Evolutionary conservation across 2,113 vertebrate species (phyloP).

Genomic region (Stigmatopora nigra): DNA sequence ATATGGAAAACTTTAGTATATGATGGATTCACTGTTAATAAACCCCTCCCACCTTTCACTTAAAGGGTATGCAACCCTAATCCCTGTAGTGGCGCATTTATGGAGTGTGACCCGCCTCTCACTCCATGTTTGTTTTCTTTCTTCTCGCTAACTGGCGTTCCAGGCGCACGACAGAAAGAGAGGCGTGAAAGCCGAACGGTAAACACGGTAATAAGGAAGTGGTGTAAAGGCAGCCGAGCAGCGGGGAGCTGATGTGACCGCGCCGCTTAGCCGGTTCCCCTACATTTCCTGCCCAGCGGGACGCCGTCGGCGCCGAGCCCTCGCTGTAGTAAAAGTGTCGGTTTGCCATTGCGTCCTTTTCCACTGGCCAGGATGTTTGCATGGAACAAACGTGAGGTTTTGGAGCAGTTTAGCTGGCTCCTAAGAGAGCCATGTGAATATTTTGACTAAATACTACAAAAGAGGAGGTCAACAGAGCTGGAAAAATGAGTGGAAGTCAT

Average conservation of each 20-base stretch:
- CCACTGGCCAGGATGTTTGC: slow-evolving; percentile 17
- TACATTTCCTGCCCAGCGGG: slow-evolving; percentile 94
- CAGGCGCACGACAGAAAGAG: slow-evolving; percentile 64
- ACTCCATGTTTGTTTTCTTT: slow-evolving; percentile 58
- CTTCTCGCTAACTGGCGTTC: slow-evolving; percentile 27
- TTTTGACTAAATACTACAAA: not conserved
- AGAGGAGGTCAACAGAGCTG: not conserved
- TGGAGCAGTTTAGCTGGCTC: not conserved
- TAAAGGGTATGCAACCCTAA: slow-evolving; percentile 29
- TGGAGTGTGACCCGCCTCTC: slow-evolving; percentile 56
- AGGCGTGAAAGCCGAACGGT: slow-evolving; percentile 85
- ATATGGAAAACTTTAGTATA: slow-evolving; percentile 54
- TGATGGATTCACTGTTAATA: slow-evolving; percentile 45
- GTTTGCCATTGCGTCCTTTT: slow-evolving; percentile 65
- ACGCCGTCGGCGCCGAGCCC: slow-evolving; percentile 57
- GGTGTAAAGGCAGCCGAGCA: slow-evolving; percentile 84
- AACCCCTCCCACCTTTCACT: slow-evolving; percentile 36
- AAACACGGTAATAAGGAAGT: slow-evolving; percentile 89
- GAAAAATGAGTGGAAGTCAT: not conserved
- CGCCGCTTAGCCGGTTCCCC: slow-evolving; percentile 83
- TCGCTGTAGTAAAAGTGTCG: slow-evolving; percentile 64
- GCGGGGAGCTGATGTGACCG: slow-evolving; percentile 84
- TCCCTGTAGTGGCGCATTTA: slow-evolving; percentile 27
- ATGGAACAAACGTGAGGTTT: not conserved
- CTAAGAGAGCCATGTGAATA: not conserved